Conservation (phyloP, 1,140 invertebrate genomes). For the Drosophila azteca region DNA sequence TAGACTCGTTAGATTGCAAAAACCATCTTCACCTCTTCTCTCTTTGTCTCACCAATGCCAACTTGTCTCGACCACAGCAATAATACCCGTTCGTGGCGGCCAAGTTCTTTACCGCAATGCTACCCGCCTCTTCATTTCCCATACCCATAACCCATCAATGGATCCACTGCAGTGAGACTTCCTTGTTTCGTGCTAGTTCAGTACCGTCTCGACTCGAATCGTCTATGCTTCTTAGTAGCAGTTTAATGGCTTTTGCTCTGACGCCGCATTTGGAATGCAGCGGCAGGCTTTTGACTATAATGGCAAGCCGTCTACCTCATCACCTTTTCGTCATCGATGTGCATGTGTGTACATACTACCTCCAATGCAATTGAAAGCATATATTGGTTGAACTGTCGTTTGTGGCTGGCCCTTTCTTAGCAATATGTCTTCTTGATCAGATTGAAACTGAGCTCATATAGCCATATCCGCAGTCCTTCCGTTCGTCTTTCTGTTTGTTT, state of each 20-base stretch:
- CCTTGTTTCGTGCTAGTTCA: constrained; percentile 76
- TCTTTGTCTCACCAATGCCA: neutral
- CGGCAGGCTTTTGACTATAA: constrained; percentile 20
- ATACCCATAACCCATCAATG: constrained; percentile 25
- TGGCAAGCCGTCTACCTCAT: constrained; percentile 37
- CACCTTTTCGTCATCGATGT: constrained; percentile 7
- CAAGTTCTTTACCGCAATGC: constrained; percentile 76
- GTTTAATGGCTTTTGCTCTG: constrained; percentile 75
- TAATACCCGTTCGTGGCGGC: constrained; percentile 58
- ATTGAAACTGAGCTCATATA: too few species aligned
- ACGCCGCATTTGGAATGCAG: constrained; percentile 23
- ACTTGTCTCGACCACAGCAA: constrained; percentile 41
- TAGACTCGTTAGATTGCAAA: constrained; percentile 72
- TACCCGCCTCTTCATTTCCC: constrained; percentile 21
- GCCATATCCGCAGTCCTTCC: too few species aligned
- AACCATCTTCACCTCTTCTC: constrained; percentile 46
- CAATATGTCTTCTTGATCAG: too few species aligned
- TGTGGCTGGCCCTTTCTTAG: constrained; percentile 6
- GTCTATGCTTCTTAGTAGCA: constrained; percentile 64
- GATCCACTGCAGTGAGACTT: constrained; percentile 64
- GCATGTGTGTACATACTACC: neutral
- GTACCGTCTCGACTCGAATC: constrained; percentile 40
- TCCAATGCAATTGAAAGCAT: constrained; percentile 28
- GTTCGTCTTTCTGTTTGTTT: too few species aligned
- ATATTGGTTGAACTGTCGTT: constrained; percentile 27